These are phyloP conservation scores for Eurosta solidaginis DNA, from an alignment of 1,140 invertebrate genomes.

Conservation along the genomic window DNA sequence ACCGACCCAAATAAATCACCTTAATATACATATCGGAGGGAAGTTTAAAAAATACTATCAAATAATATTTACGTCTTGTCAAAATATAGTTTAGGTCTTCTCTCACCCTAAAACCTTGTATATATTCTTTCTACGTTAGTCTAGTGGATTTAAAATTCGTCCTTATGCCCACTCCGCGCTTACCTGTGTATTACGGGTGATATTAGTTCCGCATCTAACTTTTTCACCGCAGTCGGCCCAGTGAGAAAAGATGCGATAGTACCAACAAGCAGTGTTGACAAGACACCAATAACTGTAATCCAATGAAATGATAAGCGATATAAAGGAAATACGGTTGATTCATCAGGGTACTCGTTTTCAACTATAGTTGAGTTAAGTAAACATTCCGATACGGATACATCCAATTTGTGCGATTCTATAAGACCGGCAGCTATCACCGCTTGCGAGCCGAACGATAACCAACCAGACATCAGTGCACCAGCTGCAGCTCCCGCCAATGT, in stretches of 20 bases:
- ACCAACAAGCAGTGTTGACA: slow-evolving; percentile 69
- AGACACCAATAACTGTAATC: slow-evolving; percentile 73
- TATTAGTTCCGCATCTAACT: slow-evolving; percentile 66
- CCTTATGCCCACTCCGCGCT: background rate
- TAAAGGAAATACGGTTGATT: slow-evolving; percentile 68
- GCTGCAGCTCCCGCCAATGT: slow-evolving; percentile 65
- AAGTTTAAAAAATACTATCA: background rate
- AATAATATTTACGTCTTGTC: background rate
- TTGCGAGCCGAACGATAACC: slow-evolving; percentile 65
- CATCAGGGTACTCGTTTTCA: slow-evolving; percentile 54
- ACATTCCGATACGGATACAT: slow-evolving; percentile 58
- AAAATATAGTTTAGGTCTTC: too few relatives aligned
- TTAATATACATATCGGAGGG: background rate
- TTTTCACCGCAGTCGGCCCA: slow-evolving; percentile 64
- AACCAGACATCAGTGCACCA: slow-evolving; percentile 64
- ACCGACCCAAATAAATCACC: too few relatives aligned
- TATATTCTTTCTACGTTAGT: too few relatives aligned
- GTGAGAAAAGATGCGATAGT: slow-evolving; percentile 71
- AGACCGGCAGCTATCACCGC: slow-evolving; percentile 57
- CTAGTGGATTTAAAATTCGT: too few relatives aligned
- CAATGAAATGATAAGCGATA: slow-evolving; percentile 77
- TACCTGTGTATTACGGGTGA: slow-evolving; percentile 66
- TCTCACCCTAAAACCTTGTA: too few relatives aligned
- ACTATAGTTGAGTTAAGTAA: slow-evolving; percentile 42
- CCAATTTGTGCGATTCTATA: slow-evolving; percentile 60